A percentile compares a stretch with the other conserved stretches of the same genome.
These are phyloP conservation scores for Calcarius lapponicus DNA, from an alignment of 2,797 vertebrate species.

Conservation along the genomic window DNA sequence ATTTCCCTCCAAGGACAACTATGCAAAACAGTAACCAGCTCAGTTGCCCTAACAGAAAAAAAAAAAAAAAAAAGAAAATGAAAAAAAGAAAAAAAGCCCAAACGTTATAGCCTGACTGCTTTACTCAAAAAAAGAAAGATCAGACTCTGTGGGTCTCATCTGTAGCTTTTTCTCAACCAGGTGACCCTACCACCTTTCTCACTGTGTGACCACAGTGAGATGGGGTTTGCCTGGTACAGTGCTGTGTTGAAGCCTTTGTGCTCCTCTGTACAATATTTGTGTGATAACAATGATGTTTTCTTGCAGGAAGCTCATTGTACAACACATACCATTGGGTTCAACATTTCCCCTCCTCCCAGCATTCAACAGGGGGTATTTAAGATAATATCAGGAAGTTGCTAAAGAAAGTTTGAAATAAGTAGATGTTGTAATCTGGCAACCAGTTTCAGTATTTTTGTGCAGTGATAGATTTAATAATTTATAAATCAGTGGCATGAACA, in stretches of 20 bases:
- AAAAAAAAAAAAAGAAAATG: too few species aligned
- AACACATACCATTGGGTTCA: background rate
- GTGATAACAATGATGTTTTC: background rate
- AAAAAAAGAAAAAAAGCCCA: too few species aligned
- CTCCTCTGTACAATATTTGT: background rate
- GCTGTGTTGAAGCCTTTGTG: background rate
- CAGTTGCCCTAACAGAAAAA: background rate
- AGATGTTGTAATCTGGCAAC: conserved; percentile 27
- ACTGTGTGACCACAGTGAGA: background rate
- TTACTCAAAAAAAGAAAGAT: background rate
- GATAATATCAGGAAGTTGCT: conserved; percentile 15
- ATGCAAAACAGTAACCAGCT: background rate
- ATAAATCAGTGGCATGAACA: conserved; percentile 75
- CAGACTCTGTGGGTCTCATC: background rate
- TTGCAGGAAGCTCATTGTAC: background rate
- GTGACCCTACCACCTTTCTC: background rate
- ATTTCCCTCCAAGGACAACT: background rate
- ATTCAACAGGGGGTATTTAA: background rate
- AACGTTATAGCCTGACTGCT: background rate
- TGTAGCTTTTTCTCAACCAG: background rate
- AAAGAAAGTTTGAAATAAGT: conserved; percentile 38
- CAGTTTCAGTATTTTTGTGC: conserved; percentile 48
- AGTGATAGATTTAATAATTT: conserved; percentile 70
- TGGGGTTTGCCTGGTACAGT: rapidly evolving
- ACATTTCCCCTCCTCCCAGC: background rate